phyloP scores from a whole-genome alignment of 2,113 vertebrate genomes.

The Archocentrus centrarchus region DNA sequence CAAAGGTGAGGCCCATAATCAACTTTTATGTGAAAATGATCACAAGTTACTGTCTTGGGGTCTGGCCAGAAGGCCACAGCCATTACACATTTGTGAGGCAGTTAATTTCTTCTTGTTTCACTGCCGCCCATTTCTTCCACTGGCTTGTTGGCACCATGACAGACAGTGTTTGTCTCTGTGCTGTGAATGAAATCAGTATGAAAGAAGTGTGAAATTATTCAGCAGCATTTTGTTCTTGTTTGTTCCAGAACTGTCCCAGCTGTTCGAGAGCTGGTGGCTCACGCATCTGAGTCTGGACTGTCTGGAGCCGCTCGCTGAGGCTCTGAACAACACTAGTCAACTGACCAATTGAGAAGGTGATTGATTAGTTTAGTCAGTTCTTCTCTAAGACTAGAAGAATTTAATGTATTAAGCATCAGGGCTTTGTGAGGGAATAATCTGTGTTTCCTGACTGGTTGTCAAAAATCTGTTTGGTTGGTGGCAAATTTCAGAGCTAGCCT shows the following conservation, averaged over 20 bases:
- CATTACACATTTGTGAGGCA: background rate
- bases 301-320: background rate
- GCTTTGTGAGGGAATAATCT: no score
- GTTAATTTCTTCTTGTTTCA: background rate
- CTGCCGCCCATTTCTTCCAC: background rate
- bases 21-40: background rate
- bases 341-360: background rate
- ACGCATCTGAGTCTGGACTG: background rate
- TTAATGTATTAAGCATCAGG: no score
- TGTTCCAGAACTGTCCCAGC: background rate
- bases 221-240: conserved; percentile 33
- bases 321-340: background rate
- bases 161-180: background rate
- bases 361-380: background rate
- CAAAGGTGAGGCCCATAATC: background rate
- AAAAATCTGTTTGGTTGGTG: no score
- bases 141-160: background rate
- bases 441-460: no score
- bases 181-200: background rate
- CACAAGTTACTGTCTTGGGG: background rate
- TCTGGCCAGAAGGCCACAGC: background rate
- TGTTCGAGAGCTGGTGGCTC: background rate
- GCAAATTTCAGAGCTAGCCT: background rate
- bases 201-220: conserved; percentile 22
- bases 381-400: background rate